Base-by-base conservation (phyloP, 2,797 vertebrate genomes). In the Varecia variegata region DNA sequence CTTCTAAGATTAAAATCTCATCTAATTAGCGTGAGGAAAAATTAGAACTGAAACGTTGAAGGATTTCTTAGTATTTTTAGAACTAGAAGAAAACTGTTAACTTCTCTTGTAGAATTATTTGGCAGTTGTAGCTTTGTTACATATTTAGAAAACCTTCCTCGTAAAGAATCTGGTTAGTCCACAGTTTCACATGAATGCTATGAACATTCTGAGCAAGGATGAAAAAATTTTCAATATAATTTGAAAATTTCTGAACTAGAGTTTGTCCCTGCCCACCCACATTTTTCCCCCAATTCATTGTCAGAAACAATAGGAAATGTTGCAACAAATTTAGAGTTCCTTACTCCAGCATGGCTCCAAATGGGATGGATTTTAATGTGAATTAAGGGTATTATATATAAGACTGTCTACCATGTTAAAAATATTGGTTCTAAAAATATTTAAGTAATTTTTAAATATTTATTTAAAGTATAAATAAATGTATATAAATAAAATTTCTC, bases 111-210 rank as follows among this genome's bases (percentile, higher is more conserved):
- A 65, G 23, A 80, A 95, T 94, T 84, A 89, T 90, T 88, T 96
- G 67, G 85, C 79, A 70, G 14, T 76, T 4, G 47, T 70, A 96
- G 18, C 10, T 88, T 96, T 80, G 21, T n/a, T 67, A 58, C 68
- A 84, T 71, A 96, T 96, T 89, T 95, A 50, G 38, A 95, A 97
- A 95, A 89, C 1, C 27, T 91, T 88, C 52, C 73, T 96, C 87
- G 43, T 83, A 74, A 93, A 82, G 93, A 94, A 91, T 82, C 77
- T 97, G 73, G 65, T 56, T 88, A 85, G 27, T 80, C 65, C 81
- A 92, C 56, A 80, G 18, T 91, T 92, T 96, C 52, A 38, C 7
- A 82, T 93, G 70, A 89, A 94, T 84, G 74, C 67, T 87, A 10
- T 54, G 18, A 35, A 88, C 27, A 70, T 82, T 92, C 56, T 47